A percentile compares a stretch with the other conserved stretches of the same genome.
Evolutionary conservation across 2,113 vertebrate genomes (phyloP).

Genomic region (Natator depressus): DNA sequence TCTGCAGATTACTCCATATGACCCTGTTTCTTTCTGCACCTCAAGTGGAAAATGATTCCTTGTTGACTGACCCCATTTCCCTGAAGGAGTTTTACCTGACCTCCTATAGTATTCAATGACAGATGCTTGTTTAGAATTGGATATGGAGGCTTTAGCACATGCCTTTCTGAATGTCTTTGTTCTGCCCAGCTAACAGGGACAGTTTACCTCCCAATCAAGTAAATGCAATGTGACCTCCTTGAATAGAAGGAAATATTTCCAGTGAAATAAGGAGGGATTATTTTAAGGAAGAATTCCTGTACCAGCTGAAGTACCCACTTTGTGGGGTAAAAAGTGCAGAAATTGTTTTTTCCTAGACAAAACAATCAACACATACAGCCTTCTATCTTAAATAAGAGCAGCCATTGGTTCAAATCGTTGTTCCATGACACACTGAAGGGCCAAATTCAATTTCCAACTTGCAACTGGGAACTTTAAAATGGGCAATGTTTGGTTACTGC

Average conservation of each 20-base stretch:
- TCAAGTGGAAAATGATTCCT: constrained; percentile 37
- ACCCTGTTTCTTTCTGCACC: constrained; percentile 32
- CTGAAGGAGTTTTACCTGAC: not conserved
- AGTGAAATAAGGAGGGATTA: not conserved
- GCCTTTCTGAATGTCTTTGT: not conserved
- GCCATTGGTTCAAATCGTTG: not conserved
- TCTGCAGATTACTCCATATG: constrained; percentile 20
- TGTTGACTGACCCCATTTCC: not conserved
- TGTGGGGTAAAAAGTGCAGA: not conserved
- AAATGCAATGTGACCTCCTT: not conserved
- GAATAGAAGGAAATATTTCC: not conserved
- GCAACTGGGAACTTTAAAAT: not conserved
- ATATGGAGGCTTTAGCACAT: not conserved
- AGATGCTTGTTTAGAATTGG: not conserved
- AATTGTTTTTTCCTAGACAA: not conserved
- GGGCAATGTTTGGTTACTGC: not conserved
- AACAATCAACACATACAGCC: not conserved
- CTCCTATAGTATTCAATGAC: not conserved
- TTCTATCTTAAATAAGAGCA: not conserved
- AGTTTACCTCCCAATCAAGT: not conserved
- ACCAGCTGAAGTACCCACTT: not conserved
- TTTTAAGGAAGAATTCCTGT: not conserved
- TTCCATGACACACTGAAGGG: not conserved
- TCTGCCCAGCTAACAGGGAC: not conserved
- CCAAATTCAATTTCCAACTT: not conserved